phyloP scores from a whole-genome alignment of 2,113 vertebrate genomes.

The Bothrops jararaca region DNA sequence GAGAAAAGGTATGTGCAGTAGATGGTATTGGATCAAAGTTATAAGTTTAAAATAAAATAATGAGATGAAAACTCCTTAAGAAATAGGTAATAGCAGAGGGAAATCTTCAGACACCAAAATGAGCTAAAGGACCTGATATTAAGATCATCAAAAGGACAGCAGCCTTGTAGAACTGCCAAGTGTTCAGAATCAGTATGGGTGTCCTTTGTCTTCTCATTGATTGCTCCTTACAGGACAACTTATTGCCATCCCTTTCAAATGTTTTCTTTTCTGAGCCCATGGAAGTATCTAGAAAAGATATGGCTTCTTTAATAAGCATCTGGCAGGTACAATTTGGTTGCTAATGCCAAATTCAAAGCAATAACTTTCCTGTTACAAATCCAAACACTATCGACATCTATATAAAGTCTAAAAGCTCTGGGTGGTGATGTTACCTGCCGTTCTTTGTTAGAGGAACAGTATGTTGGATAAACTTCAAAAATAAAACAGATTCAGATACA shows the following conservation, averaged over 20 bases:
- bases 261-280: background rate
- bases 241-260: background rate
- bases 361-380: background rate
- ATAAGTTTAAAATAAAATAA: background rate
- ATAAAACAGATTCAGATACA: background rate
- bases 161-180: background rate
- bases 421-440: background rate
- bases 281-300: background rate
- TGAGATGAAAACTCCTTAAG: background rate
- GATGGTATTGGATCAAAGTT: background rate
- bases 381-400: background rate
- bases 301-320: background rate
- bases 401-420: background rate
- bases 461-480: background rate
- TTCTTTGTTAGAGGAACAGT: background rate
- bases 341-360: background rate
- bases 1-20: conserved; percentile 86
- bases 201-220: background rate
- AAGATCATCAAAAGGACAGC: background rate
- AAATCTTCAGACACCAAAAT: background rate
- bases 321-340: background rate
- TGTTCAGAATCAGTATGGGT: background rate
- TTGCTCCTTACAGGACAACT: background rate
- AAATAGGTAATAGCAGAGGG: background rate
- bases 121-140: background rate